Percentiles rank a stretch among this genome's conserved stretches.
These are phyloP conservation scores for Synodontis membranacea DNA, from an alignment of 2,113 vertebrate genomes.

Conservation along the genomic window DNA sequence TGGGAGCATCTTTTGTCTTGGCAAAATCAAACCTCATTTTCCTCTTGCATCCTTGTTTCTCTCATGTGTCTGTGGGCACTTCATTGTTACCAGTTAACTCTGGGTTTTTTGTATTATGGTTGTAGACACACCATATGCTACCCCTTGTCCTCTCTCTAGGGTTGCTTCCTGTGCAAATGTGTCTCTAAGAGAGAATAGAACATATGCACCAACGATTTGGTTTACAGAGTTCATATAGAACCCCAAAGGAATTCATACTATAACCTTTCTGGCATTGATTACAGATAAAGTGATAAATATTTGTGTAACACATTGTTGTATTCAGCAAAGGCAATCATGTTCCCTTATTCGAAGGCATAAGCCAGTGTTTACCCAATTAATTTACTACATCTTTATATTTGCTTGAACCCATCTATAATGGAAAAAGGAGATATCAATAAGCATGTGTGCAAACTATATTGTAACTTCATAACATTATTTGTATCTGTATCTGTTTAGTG, in stretches of 20 bases:
- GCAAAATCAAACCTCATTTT: background rate
- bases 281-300: background rate
- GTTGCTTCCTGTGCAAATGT: constrained; percentile 21
- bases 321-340: background rate
- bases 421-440: background rate
- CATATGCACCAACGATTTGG: background rate
- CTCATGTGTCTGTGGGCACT: background rate
- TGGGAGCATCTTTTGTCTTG: background rate
- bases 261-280: background rate
- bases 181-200: background rate
- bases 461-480: background rate
- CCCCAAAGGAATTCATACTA: background rate
- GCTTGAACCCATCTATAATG: background rate
- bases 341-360: background rate
- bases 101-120: constrained; percentile 16
- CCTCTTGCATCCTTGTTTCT: background rate
- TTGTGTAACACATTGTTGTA: background rate
- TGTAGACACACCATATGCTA: constrained; percentile 13
- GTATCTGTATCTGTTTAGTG: background rate
- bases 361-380: background rate
- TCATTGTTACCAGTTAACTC: background rate
- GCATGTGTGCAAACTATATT: background rate
- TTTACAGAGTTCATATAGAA: background rate
- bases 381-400: background rate
- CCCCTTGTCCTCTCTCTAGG: background rate